phyloP scores from a whole-genome alignment of 1,140 invertebrate species.

The Diorhabda elongata region DNA sequence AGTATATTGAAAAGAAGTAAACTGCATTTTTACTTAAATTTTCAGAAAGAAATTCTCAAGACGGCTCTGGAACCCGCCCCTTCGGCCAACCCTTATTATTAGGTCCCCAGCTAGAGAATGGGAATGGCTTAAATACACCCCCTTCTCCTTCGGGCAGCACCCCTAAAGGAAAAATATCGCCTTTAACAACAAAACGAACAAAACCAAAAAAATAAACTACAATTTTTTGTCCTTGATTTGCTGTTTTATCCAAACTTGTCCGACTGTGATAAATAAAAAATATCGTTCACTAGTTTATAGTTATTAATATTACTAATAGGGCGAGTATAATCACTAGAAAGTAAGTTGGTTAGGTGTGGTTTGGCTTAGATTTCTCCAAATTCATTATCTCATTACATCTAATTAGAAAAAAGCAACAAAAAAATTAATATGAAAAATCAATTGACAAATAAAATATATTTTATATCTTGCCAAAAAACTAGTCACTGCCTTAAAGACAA shows the following conservation, averaged over 20 bases:
- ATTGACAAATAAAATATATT: too few species aligned
- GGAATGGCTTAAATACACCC: slow-evolving; percentile 47
- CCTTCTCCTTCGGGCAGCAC: slow-evolving; percentile 46
- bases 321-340: too few species aligned
- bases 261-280: slow-evolving; percentile 36
- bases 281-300: not conserved
- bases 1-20: too few species aligned
- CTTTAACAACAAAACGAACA: slow-evolving; percentile 29
- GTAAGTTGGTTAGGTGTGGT: too few species aligned
- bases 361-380: too few species aligned
- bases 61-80: slow-evolving; percentile 62
- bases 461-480: too few species aligned
- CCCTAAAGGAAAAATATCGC: slow-evolving; percentile 37
- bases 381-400: too few species aligned
- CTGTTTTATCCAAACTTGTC: slow-evolving; percentile 23
- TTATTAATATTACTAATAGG: too few species aligned
- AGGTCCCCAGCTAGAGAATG: slow-evolving; percentile 49
- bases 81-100: slow-evolving; percentile 72
- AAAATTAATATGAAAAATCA: too few species aligned
- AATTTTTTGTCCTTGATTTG: slow-evolving; percentile 18
- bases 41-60: slow-evolving; percentile 49
- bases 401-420: too few species aligned
- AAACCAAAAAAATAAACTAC: slow-evolving; percentile 34
- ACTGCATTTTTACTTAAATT: slow-evolving; percentile 23
- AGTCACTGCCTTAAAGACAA: too few species aligned